Evolutionary conservation across 2,888 invertebrate species (phyloP).

Genomic region (Hydrotaea diabolus): DNA sequence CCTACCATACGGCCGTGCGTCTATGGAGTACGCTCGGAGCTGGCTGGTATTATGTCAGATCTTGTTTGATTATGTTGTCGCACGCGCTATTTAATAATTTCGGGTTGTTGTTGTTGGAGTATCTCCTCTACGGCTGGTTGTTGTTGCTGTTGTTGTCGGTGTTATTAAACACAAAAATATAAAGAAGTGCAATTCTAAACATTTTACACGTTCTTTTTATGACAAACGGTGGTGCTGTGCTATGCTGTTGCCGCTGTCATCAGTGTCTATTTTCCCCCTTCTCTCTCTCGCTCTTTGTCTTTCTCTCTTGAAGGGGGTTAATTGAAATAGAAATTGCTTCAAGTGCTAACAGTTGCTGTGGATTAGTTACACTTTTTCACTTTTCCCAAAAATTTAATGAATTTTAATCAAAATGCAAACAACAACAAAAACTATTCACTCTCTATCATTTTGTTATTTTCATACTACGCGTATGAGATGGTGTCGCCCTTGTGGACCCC

Average conservation of each 20-base stretch:
- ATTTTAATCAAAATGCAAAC: constrained; percentile 64
- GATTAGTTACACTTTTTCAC: constrained; percentile 75
- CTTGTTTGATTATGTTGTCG: constrained; percentile 79
- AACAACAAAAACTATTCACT: constrained; percentile 30
- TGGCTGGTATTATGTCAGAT: constrained; percentile 73
- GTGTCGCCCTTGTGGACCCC: not conserved
- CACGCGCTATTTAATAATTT: constrained; percentile 77
- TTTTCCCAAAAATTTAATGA: constrained; percentile 74
- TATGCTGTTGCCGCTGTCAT: not conserved
- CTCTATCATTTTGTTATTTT: not conserved
- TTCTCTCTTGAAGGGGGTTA: constrained; percentile 71
- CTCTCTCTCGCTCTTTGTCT: not conserved
- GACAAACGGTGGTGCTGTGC: not conserved
- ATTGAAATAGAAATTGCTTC: constrained; percentile 73
- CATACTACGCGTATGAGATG: not conserved
- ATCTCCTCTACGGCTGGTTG: not conserved
- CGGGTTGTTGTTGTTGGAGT: constrained; percentile 47
- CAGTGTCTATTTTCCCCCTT: no score
- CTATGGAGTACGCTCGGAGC: constrained; percentile 52
- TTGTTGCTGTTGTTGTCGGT: constrained; percentile 51
- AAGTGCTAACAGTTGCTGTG: constrained; percentile 77
- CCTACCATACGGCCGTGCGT: no score
- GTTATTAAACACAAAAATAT: constrained; percentile 59
- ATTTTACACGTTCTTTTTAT: constrained; percentile 52
- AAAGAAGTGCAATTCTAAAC: constrained; percentile 29